Base-by-base conservation (phyloP, 2,113 vertebrate genomes). In the Callospermophilus lateralis region DNA sequence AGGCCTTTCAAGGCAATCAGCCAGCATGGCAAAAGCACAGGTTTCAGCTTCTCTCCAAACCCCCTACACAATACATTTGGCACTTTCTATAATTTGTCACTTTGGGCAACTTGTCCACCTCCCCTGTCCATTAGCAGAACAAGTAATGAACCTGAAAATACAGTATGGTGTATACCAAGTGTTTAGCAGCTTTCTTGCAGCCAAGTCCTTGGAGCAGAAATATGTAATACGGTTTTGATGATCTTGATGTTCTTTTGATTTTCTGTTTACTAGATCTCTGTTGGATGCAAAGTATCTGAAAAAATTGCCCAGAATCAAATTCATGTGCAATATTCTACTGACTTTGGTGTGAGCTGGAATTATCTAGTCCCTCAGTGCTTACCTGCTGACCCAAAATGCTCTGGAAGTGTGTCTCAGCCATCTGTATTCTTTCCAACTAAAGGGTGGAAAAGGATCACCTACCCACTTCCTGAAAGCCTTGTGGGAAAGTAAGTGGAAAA, bases 311-410 rank as follows among this genome's bases (percentile, higher is more conserved):
- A 99, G 96, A 99, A 99, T 92, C 99, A 99, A 98, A 98, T 99
- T 88, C 99, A 99, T 0, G 98, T 99, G 58, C 99, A 99, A 95
- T 99, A 99, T 95, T 99, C 99, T 2, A 99, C 99, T 88, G 99
- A 99, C 98, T 99, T 99, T 15, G 99, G 99, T 0, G 99, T 99
- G 94, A 99, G 99, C 88, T 99, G 99, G 99, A 99, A 98, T 97
- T 99, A 99, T 94, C 98, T 99, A 85, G 99, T 99, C 45, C 99
- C 99, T 92, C 99, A 99, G 98, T 99, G 99, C 96, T 98, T 99
- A 89, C 99, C 99, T 68, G 99, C 99, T 0, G 99, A 99, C 96
- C 99, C 99, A 61, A 99, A 99, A 97, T 99, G 99, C 89, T 99
- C 99, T 89, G 99, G 99, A 85, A 99, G 98, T 96, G 98, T 99